These are phyloP conservation scores for Prietella phreatophila DNA, from an alignment of 2,113 vertebrate species.

Conservation along the genomic window DNA sequence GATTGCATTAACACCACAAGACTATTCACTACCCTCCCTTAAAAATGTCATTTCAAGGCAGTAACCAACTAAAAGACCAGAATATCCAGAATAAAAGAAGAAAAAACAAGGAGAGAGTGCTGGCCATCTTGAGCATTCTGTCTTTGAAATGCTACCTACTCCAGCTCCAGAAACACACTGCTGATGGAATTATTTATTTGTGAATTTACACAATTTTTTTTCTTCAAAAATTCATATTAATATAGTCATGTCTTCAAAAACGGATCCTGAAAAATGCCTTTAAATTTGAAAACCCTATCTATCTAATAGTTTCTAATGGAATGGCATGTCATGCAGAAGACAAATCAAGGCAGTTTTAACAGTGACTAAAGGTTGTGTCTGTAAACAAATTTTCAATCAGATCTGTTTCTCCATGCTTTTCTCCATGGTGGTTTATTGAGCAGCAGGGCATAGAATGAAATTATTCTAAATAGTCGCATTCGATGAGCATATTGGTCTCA, in stretches of 20 bases:
- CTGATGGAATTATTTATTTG: background rate
- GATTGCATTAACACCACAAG: too few species aligned
- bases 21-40: too few species aligned
- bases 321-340: background rate
- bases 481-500: background rate
- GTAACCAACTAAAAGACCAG: too few species aligned
- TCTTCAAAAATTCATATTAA: background rate
- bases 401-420: background rate
- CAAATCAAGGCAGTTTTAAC: background rate
- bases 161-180: background rate
- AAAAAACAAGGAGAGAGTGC: too few species aligned
- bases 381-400: too few species aligned
- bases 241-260: background rate
- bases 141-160: background rate
- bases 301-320: background rate
- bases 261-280: background rate
- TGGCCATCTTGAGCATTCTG: too few species aligned
- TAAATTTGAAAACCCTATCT: background rate
- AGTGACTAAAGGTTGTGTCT: background rate
- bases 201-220: background rate
- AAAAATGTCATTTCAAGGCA: too few species aligned
- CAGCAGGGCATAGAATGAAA: background rate
- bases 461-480: background rate
- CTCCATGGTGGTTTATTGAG: background rate
- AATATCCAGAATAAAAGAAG: too few species aligned